These are phyloP conservation scores for Moxostoma hubbsi DNA, from an alignment of 2,797 vertebrate genomes.

Conservation along the genomic window DNA sequence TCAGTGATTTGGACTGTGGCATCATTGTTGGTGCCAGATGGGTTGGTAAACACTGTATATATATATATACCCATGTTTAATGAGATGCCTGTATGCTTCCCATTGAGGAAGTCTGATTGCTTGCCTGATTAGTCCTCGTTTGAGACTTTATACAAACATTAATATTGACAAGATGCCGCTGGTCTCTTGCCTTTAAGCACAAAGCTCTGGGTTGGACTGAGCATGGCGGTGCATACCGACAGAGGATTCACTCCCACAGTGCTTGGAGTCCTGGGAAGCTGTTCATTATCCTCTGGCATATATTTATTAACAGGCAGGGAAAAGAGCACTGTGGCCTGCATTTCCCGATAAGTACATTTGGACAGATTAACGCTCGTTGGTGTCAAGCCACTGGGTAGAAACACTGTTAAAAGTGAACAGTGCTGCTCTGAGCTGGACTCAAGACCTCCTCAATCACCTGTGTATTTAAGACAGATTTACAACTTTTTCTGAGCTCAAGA, in stretches of 20 bases:
- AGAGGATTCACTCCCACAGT: slow-evolving; percentile 22
- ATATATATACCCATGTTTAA: slow-evolving; percentile 72
- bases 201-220: slow-evolving; percentile 35
- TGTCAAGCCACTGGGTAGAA: slow-evolving; percentile 55
- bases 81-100: slow-evolving; percentile 63
- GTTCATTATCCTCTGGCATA: slow-evolving; percentile 67
- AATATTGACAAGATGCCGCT: slow-evolving; percentile 60
- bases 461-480: slow-evolving; percentile 36
- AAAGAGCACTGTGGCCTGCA: slow-evolving; percentile 56
- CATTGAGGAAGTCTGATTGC: slow-evolving; percentile 63
- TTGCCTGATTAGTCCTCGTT: slow-evolving; percentile 75
- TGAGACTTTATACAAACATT: slow-evolving; percentile 72
- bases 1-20: too few species aligned
- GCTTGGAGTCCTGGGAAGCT: slow-evolving; percentile 56
- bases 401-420: slow-evolving; percentile 59
- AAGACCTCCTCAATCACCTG: slow-evolving; percentile 29
- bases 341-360: slow-evolving; percentile 60
- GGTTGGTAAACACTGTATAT: slow-evolving; percentile 5
- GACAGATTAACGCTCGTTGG: slow-evolving; percentile 57
- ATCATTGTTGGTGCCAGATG: too few species aligned
- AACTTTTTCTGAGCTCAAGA: slow-evolving; percentile 20
- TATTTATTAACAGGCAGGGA: slow-evolving; percentile 54
- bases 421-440: slow-evolving; percentile 46
- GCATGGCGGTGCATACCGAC: slow-evolving; percentile 49
- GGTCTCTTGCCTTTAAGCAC: slow-evolving; percentile 13